Evolutionary conservation across 1,140 invertebrate genomes (phyloP), one percentile per base, ranked within the genome.

Genomic region (Drosophila rufa): DNA sequence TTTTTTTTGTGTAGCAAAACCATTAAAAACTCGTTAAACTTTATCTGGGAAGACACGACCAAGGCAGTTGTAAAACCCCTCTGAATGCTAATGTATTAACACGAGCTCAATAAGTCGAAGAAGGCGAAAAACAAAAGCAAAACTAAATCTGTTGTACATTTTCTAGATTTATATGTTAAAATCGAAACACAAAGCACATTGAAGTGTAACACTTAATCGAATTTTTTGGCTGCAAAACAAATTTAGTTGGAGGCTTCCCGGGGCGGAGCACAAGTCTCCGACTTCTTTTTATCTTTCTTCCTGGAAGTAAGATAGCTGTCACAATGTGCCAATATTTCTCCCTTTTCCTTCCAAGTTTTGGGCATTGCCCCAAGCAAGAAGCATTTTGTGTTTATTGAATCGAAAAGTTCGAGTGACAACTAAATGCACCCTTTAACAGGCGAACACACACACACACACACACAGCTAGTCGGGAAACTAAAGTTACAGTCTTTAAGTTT

Each of bases 1-100:
- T 40, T 6, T 40, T 15, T 15, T 40, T 40, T 2, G 36, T 25
- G 38, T 14, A 2, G 11, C 1, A 11, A 43, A 58, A 25, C 56
- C 56, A 58, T 58, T 58, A 58, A 58, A 58, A 58, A 45, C 56
- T 58, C 56, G 56, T 58, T 58, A 58, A 58, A 58, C 19, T 58
- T 43, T 58, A 58, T 25, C 38, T 12, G 22, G 7, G 6, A 45
- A 58, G 38, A 15, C 33, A 25, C 19, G 9, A 43, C 36, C 36
- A 25, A 0, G 55, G 36, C 55, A 25, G 14, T 42, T n/a, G 36
- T 15, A 57, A 57, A 43, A 22, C 22, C 56, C 12, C 7, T 58
- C 56, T 17, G n/a, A 58, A 45, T 58, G 56, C 56, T 45, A 56
- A 53, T 36, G 17, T 53, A 53, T 53, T 56, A 36, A 22, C 53